Base-by-base conservation (phyloP, 2,888 invertebrate species). In the Ctena decussata region DNA sequence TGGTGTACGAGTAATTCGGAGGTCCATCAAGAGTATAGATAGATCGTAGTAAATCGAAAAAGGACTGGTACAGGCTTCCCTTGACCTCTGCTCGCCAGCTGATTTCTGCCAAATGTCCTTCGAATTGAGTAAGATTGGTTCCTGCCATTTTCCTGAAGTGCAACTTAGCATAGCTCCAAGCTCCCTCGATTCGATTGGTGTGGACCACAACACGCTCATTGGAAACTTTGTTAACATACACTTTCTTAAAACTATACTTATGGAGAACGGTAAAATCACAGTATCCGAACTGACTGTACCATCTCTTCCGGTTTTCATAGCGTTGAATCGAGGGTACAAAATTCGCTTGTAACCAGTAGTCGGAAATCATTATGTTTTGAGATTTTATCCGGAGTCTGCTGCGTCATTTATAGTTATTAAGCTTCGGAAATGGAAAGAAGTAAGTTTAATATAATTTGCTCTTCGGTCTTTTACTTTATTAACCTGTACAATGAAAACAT, bases 141-240 rank as follows among this genome's bases (percentile, higher is more conserved):
- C 27, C 57, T 6, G 57, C 6, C 57, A 80, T 80, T 12, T 39
- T 1, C 6, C 49, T 35, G 72, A 80, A 87, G 49, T 87, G 70
- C 39, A 82, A 72, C 27, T 84, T 84, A 0, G 84, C 79, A 69
- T 84, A 78, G 46, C 76, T 80, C 81, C 78, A 81, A 15, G 78
- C 86, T 11, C 86, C 84, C 46, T 84, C 83, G 21, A 79, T 86
- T 27, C 71, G 44, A 24, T 57, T 57, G 6, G 57, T 57, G 76
- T 86, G 69, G 12, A 77, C 77, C 8, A 57, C 49, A 0, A 71
- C 65, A n/a, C 74, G 46, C 24, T 78, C 76, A 32, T 73, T 69
- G 46, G 74, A 73, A 5, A 60, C 77, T 3, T 44, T 32, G 46
- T 79, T 82, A 27, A 69, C 73, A 49, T 71, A 82, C 0, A 39